Evolutionary conservation across 2,797 vertebrate species (phyloP).

Genomic region (Mycteria americana): DNA sequence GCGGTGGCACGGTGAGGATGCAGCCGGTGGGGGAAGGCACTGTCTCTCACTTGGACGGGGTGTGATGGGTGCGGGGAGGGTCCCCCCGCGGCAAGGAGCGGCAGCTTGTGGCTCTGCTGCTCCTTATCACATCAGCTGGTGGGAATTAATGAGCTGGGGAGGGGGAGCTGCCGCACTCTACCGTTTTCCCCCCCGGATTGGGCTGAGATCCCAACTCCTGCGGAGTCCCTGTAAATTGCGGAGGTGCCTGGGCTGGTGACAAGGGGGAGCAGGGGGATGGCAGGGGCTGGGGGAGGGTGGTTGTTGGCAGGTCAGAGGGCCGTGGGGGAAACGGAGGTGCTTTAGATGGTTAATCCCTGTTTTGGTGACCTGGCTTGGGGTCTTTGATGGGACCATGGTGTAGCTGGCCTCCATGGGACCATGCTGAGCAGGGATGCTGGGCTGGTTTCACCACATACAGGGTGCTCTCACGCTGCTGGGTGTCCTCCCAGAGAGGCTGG

Average conservation of each 20-base stretch:
- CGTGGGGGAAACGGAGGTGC: background rate
- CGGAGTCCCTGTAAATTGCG: background rate
- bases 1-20: accelerated
- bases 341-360: background rate
- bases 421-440: background rate
- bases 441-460: background rate
- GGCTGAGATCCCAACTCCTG: background rate
- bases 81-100: background rate
- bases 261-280: background rate
- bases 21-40: background rate
- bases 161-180: accelerated
- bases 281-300: accelerated
- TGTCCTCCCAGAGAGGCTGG: background rate
- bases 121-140: conserved; percentile 7
- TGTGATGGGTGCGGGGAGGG: background rate
- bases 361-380: background rate
- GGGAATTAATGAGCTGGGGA: background rate
- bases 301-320: background rate
- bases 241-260: background rate
- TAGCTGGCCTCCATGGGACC: background rate
- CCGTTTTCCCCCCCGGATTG: background rate
- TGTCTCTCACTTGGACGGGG: background rate
- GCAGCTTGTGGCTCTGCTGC: background rate
- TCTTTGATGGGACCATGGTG: background rate
- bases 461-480: background rate